A percentile compares a stretch with the other conserved stretches of the same genome.
Evolutionary conservation across 2,888 invertebrate genomes (phyloP).

Genomic region (Eilema depressum): DNA sequence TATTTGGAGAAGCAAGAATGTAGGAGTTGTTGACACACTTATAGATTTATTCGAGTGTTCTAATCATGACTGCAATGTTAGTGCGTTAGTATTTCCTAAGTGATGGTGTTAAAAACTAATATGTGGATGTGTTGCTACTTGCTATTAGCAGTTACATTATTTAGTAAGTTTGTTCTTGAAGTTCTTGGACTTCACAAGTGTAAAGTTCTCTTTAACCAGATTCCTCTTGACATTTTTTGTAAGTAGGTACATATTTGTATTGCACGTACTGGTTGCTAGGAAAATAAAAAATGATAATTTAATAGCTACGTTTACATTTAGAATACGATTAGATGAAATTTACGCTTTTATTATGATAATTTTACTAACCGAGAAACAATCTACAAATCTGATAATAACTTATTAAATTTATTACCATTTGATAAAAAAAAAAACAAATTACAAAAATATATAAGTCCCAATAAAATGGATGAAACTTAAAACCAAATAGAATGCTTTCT

Average conservation of each 20-base stretch:
- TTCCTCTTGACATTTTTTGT: neutral
- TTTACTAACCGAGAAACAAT: neutral
- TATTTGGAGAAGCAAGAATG: conserved; percentile 47
- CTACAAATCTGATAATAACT: neutral
- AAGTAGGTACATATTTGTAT: too few species aligned
- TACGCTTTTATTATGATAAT: neutral
- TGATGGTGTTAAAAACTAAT: conserved; percentile 11
- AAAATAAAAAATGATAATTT: neutral
- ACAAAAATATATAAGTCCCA: neutral
- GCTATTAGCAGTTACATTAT: neutral
- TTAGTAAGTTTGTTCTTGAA: neutral
- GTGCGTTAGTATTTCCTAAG: conserved; percentile 4
- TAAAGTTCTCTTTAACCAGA: neutral
- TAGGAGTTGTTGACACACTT: conserved; percentile 44
- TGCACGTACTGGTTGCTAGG: neutral
- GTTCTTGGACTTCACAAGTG: neutral
- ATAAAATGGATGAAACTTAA: neutral
- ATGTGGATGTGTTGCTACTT: conserved; percentile 8
- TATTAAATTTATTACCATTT: neutral
- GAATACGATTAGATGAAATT: neutral
- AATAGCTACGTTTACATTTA: neutral
- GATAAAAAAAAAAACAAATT: neutral
- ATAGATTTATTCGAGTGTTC: conserved; percentile 29
- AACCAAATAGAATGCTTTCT: neutral
- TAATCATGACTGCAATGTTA: conserved; percentile 16